These are phyloP conservation scores for Pseudococcus viburni DNA, from an alignment of 2,888 invertebrate genomes.

Conservation along the genomic window DNA sequence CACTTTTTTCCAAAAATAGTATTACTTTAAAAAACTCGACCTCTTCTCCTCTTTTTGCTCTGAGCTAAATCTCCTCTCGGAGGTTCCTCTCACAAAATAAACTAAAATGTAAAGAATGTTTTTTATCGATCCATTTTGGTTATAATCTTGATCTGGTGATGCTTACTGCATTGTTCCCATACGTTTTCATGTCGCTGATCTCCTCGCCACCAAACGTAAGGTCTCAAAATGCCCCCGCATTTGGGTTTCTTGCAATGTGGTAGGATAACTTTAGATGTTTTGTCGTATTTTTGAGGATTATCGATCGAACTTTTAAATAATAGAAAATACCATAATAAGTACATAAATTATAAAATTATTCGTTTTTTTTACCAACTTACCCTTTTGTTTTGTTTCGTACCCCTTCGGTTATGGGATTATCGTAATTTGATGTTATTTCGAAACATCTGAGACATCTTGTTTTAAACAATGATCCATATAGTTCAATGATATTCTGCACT, in stretches of 20 bases:
- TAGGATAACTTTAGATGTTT: not conserved
- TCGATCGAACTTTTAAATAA: too few relatives aligned
- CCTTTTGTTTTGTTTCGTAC: not conserved
- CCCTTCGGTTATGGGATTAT: not conserved
- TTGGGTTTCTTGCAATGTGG: conserved; percentile 18
- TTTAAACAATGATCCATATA: not conserved
- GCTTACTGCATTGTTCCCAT: not conserved
- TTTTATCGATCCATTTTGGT: too few relatives aligned
- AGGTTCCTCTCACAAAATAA: too few relatives aligned
- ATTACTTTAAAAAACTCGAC: too few relatives aligned
- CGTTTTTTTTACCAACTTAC: too few relatives aligned
- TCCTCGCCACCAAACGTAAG: not conserved
- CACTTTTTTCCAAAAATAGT: too few relatives aligned
- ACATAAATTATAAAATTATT: too few relatives aligned
- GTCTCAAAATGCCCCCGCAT: not conserved
- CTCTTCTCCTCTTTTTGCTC: too few relatives aligned
- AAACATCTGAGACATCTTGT: not conserved
- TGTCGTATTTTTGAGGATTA: too few relatives aligned
- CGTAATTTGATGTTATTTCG: not conserved
- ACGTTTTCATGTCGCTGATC: not conserved
- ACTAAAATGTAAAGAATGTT: too few relatives aligned
- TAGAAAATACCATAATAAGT: too few relatives aligned
- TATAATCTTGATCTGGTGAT: not conserved
- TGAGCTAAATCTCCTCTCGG: too few relatives aligned
- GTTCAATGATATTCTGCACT: not conserved